Evolutionary conservation across 2,113 vertebrate species (phyloP).

Genomic region (human): GRCh38 chr7:66728001-66728500

Average conservation of each 20-base stretch:
- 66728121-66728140: background rate
- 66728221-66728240: background rate
- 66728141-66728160: background rate
- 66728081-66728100: background rate
- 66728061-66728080: background rate
- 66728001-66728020: background rate
- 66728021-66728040: background rate
- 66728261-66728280: background rate
- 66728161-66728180: background rate
- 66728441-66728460: no score
- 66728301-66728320: background rate
- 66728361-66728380: background rate
- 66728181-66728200: background rate
- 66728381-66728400: fast-evolving
- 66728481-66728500: no score
- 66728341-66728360: background rate
- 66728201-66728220: background rate
- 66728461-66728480: no score
- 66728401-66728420: background rate
- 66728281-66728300: background rate
- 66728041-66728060: background rate
- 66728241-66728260: background rate
- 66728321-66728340: background rate
- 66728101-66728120: background rate
- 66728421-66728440: background rate